Evolutionary conservation across 2,113 vertebrate species (phyloP), one percentile per base, ranked within the genome.

Genomic region (Laterallus jamaicensis): DNA sequence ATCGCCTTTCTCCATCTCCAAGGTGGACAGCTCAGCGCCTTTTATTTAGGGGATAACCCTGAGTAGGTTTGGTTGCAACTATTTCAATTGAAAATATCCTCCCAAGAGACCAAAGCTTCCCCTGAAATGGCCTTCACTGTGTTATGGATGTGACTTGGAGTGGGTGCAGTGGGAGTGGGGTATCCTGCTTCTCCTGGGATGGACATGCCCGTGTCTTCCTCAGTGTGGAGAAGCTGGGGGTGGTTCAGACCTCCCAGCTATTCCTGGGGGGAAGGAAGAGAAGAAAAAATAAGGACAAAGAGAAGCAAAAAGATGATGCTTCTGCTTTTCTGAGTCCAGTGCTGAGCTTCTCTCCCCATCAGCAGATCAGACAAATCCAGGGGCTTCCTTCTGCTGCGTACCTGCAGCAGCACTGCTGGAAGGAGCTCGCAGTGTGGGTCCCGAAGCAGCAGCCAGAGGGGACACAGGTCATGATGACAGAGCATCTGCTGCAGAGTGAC

Each of bases 391-490:
- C 52, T 74, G 70, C 37, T 60, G 77, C 59, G 21, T 9, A 3
- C 8, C 10, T 4, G 4, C 52, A 40, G 29, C 29, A 19, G 18
- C 31, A 3, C 29, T 28, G 19, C 50, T 25, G 47, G 37, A n/a
- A 26, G 56, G 26, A 29, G 47, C 83, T 83, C 32, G 12, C 55
- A 5, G 24, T 7, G 1, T 8, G 64, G 18, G 5, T 31, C 39
- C 75, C 50, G 31, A 4, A 15, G 28, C 37, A 26, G 31, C 76
- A n/a, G 28, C 29, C 12, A 6, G 24, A 20, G 83, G 62, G 42
- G 8, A 2, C 1, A 0, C 26, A 18, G 52, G 20, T 32, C 21
- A 24, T 18, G n/a, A 16, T 7, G 21, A n/a, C 8, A 25, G 71
- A 55, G 18, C 10, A 15, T 12, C 32, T 74, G 75, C 84, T 50